Evolutionary conservation across 2,888 invertebrate species (phyloP).

Genomic region (Drosophila lacicola): DNA sequence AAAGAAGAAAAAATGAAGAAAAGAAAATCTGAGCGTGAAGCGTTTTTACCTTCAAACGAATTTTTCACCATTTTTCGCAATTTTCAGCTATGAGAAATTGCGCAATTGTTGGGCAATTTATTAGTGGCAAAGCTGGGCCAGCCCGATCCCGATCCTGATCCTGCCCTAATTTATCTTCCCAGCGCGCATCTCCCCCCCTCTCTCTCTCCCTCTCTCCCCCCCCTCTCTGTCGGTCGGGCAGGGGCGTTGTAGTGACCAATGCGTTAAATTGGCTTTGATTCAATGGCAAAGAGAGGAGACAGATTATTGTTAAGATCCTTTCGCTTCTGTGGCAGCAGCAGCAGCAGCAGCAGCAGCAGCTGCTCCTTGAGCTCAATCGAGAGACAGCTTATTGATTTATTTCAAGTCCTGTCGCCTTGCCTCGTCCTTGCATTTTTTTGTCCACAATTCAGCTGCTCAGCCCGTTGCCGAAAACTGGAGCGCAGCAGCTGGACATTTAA

Average conservation of each 20-base stretch:
- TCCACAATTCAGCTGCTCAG: not conserved
- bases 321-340: conserved; percentile 16
- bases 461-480: conserved; percentile 41
- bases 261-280: conserved; percentile 75
- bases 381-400: conserved; percentile 63
- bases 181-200: not conserved
- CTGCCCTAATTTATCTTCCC: conserved; percentile 76
- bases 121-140: conserved; percentile 51
- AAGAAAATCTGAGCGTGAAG: conserved; percentile 58
- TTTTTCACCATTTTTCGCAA: conserved; percentile 39
- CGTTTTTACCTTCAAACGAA: conserved; percentile 2
- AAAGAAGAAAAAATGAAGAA: conserved; percentile 6
- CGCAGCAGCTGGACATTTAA: conserved; percentile 40
- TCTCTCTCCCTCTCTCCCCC: not conserved
- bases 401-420: conserved; percentile 31
- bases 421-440: conserved; percentile 2
- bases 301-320: conserved; percentile 59
- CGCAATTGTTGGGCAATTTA: conserved; percentile 82
- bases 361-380: conserved; percentile 25
- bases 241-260: conserved; percentile 72
- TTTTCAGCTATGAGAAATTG: conserved; percentile 69
- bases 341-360: conserved; percentile 39
- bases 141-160: conserved; percentile 26
- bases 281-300: conserved; percentile 57
- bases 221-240: conserved; percentile 1